Evolutionary conservation across 2,888 invertebrate genomes (phyloP).

Genomic region (Tenthredo scrophulariae): DNA sequence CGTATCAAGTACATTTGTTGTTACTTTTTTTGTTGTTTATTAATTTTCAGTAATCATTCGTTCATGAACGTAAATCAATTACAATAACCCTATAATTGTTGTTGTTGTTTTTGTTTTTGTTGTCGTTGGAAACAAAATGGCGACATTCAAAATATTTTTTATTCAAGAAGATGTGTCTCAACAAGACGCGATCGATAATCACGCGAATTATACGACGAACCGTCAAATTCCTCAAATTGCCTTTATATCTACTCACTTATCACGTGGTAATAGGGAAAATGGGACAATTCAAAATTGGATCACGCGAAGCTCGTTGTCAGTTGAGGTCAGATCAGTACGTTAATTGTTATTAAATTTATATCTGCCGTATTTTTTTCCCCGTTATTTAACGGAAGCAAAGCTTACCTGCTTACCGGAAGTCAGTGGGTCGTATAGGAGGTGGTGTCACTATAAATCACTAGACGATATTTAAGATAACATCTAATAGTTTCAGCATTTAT

Average conservation of each 20-base stretch:
- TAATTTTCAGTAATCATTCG: background rate
- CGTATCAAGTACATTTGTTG: conserved; percentile 51
- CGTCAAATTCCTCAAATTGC: conserved; percentile 6
- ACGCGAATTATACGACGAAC: background rate
- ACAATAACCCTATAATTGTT: conserved; percentile 39
- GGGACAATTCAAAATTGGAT: conserved; percentile 28
- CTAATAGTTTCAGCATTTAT: background rate
- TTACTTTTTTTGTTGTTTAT: conserved; percentile 30
- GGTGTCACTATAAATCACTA: background rate
- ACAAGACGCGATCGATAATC: background rate
- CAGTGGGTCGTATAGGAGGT: background rate
- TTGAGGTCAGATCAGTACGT: background rate
- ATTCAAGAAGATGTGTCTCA: background rate
- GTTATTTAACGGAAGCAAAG: background rate
- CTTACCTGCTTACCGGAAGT: conserved; percentile 7
- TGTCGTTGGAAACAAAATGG: conserved; percentile 9
- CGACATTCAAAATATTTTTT: background rate
- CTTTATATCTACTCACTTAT: background rate
- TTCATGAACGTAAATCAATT: conserved; percentile 16
- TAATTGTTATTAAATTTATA: background rate
- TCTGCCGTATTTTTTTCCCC: background rate
- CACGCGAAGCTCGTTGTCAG: conserved; percentile 37
- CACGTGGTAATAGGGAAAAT: background rate
- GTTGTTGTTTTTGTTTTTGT: conserved; percentile 12
- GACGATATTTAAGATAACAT: background rate